Base-by-base conservation (phyloP, 2,888 invertebrate species). In the Phengaris arion region DNA sequence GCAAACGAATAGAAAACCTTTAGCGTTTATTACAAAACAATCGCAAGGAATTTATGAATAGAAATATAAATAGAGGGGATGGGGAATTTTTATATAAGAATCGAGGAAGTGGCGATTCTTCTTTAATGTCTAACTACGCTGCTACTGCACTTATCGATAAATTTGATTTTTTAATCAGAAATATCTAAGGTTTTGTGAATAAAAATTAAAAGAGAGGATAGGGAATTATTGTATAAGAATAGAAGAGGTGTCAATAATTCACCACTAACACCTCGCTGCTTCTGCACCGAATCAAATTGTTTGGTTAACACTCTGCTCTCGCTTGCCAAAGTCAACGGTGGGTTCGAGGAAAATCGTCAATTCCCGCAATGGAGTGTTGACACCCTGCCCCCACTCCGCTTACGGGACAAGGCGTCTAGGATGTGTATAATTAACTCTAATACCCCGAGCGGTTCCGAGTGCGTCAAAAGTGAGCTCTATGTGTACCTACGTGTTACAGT, bases 381-480 rank as follows among this genome's bases (percentile, higher is more conserved):
- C 80, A 80, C 79, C 81, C 79, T 81, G 72, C 80, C 81, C 81
- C 81, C 81, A 80, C 81, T 80, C 79, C 78, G 72, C 70, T 74
- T 72, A 77, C 80, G 77, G 78, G 81, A 80, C 80, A 77, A 75
- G 74, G 78, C 79, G 80, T 80, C 79, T 81, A 78, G 77, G 73
- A 77, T 68, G 78, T 76, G 77, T 79, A 79, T 81, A 78, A 79
- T 80, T 80, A 80, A 78, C 78, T 78, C 77, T 80, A 80, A 81
- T 81, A 80, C 79, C 79, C 78, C 79, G 81, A 80, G 81, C 78
- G 79, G 79, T 80, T 81, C 78, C 77, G 77, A 78, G 75, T 75
- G 77, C 77, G 75, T 77, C 76, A 78, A 78, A 76, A 76, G 78
- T 76, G 76, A 78, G 75, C 75, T 73, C 72, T 72, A 77, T 73